These are phyloP conservation scores for Leptoclinus maculatus DNA, from an alignment of 2,797 vertebrate genomes.

Conservation along the genomic window DNA sequence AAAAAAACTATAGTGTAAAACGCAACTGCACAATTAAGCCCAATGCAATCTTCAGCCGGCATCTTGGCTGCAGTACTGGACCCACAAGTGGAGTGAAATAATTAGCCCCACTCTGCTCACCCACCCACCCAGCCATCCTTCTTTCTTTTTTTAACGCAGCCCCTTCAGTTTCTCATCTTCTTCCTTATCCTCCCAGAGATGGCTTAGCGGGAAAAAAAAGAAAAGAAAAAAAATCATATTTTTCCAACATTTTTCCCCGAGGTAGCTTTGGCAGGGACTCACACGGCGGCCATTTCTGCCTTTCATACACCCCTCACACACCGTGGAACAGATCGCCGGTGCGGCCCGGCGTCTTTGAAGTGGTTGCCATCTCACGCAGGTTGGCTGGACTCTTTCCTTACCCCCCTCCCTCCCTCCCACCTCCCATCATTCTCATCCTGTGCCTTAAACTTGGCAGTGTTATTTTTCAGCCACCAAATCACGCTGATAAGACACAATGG, in stretches of 20 bases:
- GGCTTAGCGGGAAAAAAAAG: constrained; percentile 61
- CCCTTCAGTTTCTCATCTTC: constrained; percentile 62
- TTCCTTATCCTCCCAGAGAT: constrained; percentile 72
- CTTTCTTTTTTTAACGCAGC: constrained; percentile 52
- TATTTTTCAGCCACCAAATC: constrained; percentile 64
- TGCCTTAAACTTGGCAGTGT: constrained; percentile 72
- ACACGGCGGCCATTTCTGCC: constrained; percentile 84
- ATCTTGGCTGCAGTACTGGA: constrained; percentile 74
- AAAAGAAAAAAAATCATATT: constrained; percentile 78
- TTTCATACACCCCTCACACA: constrained; percentile 84
- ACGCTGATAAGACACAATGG: constrained; percentile 66
- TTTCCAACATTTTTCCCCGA: constrained; percentile 86
- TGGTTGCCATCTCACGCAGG: constrained; percentile 84
- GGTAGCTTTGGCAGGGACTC: constrained; percentile 85
- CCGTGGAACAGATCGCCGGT: constrained; percentile 82
- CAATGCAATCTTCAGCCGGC: constrained; percentile 65
- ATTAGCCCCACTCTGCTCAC: constrained; percentile 76
- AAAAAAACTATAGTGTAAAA: constrained; percentile 69
- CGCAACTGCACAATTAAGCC: constrained; percentile 58
- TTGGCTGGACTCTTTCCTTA: constrained; percentile 75
- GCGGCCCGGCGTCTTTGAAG: constrained; percentile 82
- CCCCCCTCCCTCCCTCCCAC: constrained; percentile 25
- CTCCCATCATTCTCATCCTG: constrained; percentile 70
- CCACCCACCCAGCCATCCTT: constrained; percentile 55
- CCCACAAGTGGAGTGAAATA: constrained; percentile 78